These are phyloP conservation scores for Tryphoninae sp. DNA, from an alignment of 2,888 invertebrate species.

Conservation along the genomic window DNA sequence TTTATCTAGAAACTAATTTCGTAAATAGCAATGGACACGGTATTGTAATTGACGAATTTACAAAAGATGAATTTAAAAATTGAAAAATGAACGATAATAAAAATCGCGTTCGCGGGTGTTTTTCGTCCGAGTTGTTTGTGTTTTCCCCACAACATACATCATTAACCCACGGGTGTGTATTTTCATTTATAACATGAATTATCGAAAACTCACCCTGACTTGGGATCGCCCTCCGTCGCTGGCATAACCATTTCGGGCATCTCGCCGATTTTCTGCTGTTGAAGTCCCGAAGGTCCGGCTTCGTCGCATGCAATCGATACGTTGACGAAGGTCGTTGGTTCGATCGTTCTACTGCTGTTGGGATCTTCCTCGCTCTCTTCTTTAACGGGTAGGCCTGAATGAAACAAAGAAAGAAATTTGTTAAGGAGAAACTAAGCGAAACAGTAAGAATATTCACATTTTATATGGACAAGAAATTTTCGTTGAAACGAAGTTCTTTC, in stretches of 20 bases:
- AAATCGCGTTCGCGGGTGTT: not conserved
- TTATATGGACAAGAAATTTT: not conserved
- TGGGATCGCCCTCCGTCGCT: conserved; percentile 77
- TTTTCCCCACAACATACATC: conserved; percentile 79
- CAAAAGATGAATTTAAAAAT: not conserved
- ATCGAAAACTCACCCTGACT: conserved; percentile 80
- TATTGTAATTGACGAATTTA: not conserved
- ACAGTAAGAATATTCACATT: not conserved
- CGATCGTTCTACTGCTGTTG: conserved; percentile 74
- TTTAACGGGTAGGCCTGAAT: conserved; percentile 78
- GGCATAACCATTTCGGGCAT: conserved; percentile 77
- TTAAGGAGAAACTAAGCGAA: not conserved
- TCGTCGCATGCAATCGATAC: conserved; percentile 79
- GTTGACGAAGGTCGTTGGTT: conserved; percentile 79
- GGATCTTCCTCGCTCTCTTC: conserved; percentile 79
- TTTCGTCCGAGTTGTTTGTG: conserved; percentile 58
- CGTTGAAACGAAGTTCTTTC: not conserved
- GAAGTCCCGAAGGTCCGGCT: conserved; percentile 80
- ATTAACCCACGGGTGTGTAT: conserved; percentile 73
- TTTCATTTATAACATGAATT: conserved; percentile 46
- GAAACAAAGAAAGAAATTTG: not conserved
- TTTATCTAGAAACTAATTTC: not conserved
- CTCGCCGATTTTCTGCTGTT: conserved; percentile 78
- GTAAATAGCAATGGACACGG: not conserved
- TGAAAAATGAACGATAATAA: not conserved